These are phyloP conservation scores for Catostylus mosaicus DNA, from an alignment of 30 jellyfish, hydroid and myxozoan species.

Conservation along the genomic window DNA sequence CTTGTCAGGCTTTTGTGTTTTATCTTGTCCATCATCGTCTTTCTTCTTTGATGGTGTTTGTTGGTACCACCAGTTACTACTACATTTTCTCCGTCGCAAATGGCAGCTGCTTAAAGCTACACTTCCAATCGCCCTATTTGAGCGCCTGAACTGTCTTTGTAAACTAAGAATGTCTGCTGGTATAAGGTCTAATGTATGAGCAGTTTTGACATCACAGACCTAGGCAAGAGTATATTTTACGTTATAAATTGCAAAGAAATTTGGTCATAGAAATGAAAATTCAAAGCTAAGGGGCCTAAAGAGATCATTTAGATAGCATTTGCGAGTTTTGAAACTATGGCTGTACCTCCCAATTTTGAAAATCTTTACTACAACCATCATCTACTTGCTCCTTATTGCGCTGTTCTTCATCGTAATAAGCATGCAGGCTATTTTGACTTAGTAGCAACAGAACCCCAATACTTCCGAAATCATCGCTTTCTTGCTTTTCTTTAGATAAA, in stretches of 20 bases:
- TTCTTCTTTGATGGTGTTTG: neutral
- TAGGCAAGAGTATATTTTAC: neutral
- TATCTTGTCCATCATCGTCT: neutral
- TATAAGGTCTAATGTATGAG: conserved; percentile 9
- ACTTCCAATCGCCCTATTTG: neutral
- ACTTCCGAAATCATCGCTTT: neutral
- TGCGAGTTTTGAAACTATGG: no score
- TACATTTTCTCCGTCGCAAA: neutral
- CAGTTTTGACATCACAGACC: conserved; percentile 14
- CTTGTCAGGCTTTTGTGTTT: neutral
- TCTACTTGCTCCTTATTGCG: neutral
- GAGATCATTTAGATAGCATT: neutral
- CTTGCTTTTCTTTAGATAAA: neutral
- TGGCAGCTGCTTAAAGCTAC: neutral
- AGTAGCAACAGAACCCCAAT: neutral
- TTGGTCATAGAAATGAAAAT: neutral
- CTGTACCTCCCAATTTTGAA: conserved; percentile 26
- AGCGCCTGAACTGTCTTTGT: conserved; percentile 1
- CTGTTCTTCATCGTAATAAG: neutral
- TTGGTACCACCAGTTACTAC: neutral
- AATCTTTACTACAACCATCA: neutral
- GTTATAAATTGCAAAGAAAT: neutral
- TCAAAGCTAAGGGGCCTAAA: neutral
- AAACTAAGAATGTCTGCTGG: neutral
- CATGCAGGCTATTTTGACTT: neutral